Conservation (phyloP, 2,113 vertebrate species). For the Crotophaga sulcirostris region DNA sequence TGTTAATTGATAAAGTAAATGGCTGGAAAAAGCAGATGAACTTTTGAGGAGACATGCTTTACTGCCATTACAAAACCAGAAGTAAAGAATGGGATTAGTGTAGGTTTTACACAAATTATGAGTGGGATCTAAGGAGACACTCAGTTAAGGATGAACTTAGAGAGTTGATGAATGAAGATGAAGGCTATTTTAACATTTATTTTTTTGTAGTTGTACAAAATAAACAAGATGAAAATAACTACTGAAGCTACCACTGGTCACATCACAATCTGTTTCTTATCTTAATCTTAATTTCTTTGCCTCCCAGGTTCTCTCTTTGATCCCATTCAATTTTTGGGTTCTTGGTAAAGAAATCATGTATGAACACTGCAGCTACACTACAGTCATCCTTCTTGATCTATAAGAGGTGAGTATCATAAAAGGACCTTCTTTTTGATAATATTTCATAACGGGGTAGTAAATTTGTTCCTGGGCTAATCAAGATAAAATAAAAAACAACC, state of each 20-base stretch:
- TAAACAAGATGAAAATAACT: background rate
- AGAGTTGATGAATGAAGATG: background rate
- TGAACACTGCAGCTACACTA: background rate
- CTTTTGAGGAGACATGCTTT: background rate
- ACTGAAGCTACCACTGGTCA: background rate
- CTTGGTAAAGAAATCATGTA: background rate
- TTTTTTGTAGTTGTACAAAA: background rate
- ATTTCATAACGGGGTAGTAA: background rate
- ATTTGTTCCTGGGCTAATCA: background rate
- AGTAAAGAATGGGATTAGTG: background rate
- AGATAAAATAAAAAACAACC: background rate
- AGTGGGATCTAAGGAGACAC: background rate
- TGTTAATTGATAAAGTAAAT: background rate
- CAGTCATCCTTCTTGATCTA: background rate
- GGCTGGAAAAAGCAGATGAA: background rate
- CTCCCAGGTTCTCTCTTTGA: background rate
- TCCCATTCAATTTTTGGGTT: background rate
- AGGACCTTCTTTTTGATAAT: background rate
- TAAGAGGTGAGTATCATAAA: background rate
- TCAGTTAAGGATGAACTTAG: background rate
- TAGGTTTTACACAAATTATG: background rate
- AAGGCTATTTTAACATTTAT: background rate
- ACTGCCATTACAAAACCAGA: background rate
- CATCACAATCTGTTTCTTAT: background rate
- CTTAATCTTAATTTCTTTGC: background rate